A percentile compares a stretch with the other conserved stretches of the same genome.
Evolutionary conservation across 2,113 vertebrate species (phyloP).

Genomic region (Scophthalmus maximus): DNA sequence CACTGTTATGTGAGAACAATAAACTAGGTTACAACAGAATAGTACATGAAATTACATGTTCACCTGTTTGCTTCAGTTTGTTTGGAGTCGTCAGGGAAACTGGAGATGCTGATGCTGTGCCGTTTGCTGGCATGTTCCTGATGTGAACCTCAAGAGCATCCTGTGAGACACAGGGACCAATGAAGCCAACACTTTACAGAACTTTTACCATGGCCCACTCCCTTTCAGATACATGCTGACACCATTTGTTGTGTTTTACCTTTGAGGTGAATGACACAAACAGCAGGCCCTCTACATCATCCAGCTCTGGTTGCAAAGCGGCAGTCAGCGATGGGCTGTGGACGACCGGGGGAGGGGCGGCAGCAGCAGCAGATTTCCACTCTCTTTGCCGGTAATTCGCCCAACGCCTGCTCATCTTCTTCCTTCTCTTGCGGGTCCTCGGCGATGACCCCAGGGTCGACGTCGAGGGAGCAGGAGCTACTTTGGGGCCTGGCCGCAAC

Average conservation of each 20-base stretch:
- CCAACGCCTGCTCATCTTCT: slow-evolving; percentile 76
- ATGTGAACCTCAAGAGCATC: slow-evolving; percentile 90
- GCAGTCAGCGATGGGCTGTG: slow-evolving; percentile 70
- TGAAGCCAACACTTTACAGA: background rate
- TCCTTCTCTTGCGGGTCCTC: slow-evolving; percentile 58
- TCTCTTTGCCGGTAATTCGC: slow-evolving; percentile 24
- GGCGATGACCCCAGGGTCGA: slow-evolving; percentile 17
- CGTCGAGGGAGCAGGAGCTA: background rate
- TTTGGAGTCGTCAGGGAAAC: slow-evolving; percentile 31
- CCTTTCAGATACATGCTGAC: background rate
- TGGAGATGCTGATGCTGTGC: slow-evolving; percentile 43
- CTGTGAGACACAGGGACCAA: slow-evolving; percentile 70
- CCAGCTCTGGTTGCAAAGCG: slow-evolving; percentile 90
- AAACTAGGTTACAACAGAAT: background rate
- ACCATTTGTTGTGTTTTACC: slow-evolving; percentile 79
- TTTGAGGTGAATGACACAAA: slow-evolving; percentile 94
- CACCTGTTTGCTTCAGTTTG: slow-evolving; percentile 56
- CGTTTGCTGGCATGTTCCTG: slow-evolving; percentile 73
- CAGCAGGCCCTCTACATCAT: slow-evolving; percentile 93
- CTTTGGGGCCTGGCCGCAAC: background rate
- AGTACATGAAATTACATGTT: background rate
- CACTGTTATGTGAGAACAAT: no score
- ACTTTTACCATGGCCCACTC: background rate
- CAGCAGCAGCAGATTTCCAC: slow-evolving; percentile 31
- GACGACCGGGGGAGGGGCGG: slow-evolving; percentile 41